Conservation (phyloP, 2,888 invertebrate species). For the Salticus scenicus region DNA sequence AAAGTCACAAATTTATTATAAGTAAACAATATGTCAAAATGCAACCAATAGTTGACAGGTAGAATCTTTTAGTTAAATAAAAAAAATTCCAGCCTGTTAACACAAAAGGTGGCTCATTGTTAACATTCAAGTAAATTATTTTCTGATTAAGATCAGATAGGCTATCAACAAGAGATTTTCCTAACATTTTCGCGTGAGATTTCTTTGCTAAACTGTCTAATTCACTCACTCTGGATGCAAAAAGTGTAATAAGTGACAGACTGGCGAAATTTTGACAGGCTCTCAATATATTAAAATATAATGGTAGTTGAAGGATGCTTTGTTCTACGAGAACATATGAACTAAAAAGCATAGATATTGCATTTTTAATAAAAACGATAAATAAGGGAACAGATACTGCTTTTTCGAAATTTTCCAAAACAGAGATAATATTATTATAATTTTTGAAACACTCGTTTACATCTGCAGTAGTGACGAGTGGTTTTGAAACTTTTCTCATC, state of each 20-base stretch:
- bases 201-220: neutral
- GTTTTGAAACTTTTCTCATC: no score
- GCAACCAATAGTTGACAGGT: no score
- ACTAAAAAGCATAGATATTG: neutral
- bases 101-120: neutral
- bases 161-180: neutral
- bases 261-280: no score
- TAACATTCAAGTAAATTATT: neutral
- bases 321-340: no score
- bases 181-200: neutral
- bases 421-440: no score
- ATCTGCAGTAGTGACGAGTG: no score
- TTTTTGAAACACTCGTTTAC: no score
- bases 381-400: neutral
- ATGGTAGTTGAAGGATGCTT: no score
- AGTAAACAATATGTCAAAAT: no score
- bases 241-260: neutral
- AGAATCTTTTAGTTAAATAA: no score
- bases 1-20: no score
- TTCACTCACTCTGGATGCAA: neutral
- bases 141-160: neutral
- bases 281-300: no score
- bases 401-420: neutral
- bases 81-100: neutral
- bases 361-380: neutral